Base-by-base conservation (phyloP, 2,797 vertebrate species). In the Poecilia picta region DNA sequence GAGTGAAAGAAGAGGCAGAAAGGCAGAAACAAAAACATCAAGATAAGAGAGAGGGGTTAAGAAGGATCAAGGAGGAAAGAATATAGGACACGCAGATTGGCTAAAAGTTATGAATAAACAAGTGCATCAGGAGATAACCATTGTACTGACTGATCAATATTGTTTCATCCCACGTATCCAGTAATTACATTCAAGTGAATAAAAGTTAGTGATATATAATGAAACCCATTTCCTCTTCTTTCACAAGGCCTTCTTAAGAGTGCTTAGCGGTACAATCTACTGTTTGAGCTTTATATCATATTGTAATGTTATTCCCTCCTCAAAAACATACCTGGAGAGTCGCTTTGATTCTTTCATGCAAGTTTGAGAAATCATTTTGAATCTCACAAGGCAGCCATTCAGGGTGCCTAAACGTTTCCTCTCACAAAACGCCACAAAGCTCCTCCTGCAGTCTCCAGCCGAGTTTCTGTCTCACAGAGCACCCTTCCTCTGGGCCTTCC, bases 41-140 rank as follows among this genome's bases (percentile, higher is more conserved):
- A 83, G 85, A 81, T 78, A 76, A 74, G 78, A n/a, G 64, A 68
- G 49, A 43, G 39, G 47, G 57, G 75, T 53, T 49, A 68, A 73
- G 59, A 53, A 76, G 46, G 39, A 62, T 28, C 36, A 80, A 79
- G 72, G 73, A 87, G 70, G 74, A 76, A 78, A 43, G 43, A 72
- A 62, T 71, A 73, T 23, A 70, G 75, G 33, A 46, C 25, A 62
- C 23, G 53, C 31, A 71, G 68, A 75, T 78, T 79, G 85, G 18
- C 10, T 55, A 28, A n/a, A 4, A 55, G 53, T 72, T 57, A n/a
- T 25, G 33, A 75, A 55, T 74, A 81, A 55, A 41, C 36, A n/a
- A 77, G 51, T 72, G 74, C 72, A 70, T 78, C 28, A 43, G 74
- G n/a, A 72, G 39, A 73, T 73, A 76, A 41, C 41, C 57, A 55